Percentiles rank a stretch among this genome's conserved stretches.
Evolutionary conservation across 2,797 vertebrate genomes (phyloP).

Genomic region (Channa striata): DNA sequence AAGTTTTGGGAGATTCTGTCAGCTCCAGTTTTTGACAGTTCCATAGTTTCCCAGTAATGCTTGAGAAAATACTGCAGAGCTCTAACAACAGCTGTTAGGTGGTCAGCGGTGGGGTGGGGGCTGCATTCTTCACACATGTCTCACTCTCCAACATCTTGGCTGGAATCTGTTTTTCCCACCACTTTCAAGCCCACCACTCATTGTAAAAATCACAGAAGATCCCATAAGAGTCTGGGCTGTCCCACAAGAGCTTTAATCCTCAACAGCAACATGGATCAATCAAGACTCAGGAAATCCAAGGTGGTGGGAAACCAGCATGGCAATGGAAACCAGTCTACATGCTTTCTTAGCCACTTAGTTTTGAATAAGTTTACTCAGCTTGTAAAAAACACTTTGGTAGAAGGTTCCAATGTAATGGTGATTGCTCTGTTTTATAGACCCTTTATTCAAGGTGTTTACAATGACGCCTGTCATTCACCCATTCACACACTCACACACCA

Average conservation of each 20-base stretch:
- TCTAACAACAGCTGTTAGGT: conserved; percentile 89
- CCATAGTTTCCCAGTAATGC: conserved; percentile 36
- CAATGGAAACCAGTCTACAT: conserved; percentile 3
- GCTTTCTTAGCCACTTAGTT: not conserved
- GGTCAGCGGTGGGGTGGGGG: conserved; percentile 43
- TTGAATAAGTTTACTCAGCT: too few species aligned
- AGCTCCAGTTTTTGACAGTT: conserved; percentile 66
- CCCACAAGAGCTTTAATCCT: conserved; percentile 78
- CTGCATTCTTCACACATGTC: conserved; percentile 90
- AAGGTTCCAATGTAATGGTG: too few species aligned
- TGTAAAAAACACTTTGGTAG: too few species aligned
- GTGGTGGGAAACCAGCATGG: conserved; percentile 11
- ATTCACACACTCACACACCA: too few species aligned
- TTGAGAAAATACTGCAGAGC: conserved; percentile 73
- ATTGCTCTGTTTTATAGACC: too few species aligned
- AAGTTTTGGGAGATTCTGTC: conserved; percentile 16
- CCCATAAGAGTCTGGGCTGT: conserved; percentile 78
- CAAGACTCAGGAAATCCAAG: conserved; percentile 52
- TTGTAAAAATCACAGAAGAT: conserved; percentile 87
- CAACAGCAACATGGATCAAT: conserved; percentile 79
- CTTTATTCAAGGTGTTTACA: too few species aligned
- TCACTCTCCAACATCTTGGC: conserved; percentile 88
- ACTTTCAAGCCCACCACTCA: conserved; percentile 84
- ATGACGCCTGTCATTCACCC: too few species aligned
- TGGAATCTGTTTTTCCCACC: conserved; percentile 88